Evolutionary conservation across 1,140 invertebrate genomes (phyloP), one percentile per base, ranked within the genome.

Genomic region (Eueides isabella): DNA sequence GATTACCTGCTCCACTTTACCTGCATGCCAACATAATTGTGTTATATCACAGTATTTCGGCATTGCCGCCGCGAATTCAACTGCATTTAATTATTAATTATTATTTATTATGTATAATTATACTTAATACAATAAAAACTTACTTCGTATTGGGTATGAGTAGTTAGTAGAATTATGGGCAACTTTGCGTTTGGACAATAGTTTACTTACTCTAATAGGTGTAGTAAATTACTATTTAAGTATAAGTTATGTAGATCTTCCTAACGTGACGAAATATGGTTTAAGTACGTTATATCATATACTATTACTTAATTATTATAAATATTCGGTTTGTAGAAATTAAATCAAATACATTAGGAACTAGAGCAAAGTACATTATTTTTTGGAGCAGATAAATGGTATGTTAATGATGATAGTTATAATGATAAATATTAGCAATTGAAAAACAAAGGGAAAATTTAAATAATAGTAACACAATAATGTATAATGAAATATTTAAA

Each of bases 41-140:
- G 33, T 72, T 72, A 72, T 72, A 72, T 72, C 64, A 72, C 65
- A 61, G 30, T 61, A 62, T 67, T 67, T 67, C 30, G 23, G 48
- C 44, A 61, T 62, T 61, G 48, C 38, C 28, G 23, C 19, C 7
- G 38, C 61, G 26, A 72, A 55, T 28, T 63, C 38, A 64, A 61
- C 19, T 41, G 55, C 38, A 67, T 29, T 44, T 33, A 71, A 55
- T 55, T 30, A 38, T 23, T 6, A 23, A 55, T 55, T 55, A 55
- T 44, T 44, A 7, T 48, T 67, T 30, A 67, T 14, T 55, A 67
- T 33, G 16, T 35, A 64, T 16, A 31, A 19, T 64, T 26, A 35
- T 64, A 55, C 11, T 55, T 55, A 12, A 55, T 38, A 26, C 11
- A 9, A 12, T 9, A 26, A 55, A 55, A 9, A 26, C 26, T 23